Base-by-base conservation (phyloP, 2,113 vertebrate species). In the Engraulis encrasicolus region DNA sequence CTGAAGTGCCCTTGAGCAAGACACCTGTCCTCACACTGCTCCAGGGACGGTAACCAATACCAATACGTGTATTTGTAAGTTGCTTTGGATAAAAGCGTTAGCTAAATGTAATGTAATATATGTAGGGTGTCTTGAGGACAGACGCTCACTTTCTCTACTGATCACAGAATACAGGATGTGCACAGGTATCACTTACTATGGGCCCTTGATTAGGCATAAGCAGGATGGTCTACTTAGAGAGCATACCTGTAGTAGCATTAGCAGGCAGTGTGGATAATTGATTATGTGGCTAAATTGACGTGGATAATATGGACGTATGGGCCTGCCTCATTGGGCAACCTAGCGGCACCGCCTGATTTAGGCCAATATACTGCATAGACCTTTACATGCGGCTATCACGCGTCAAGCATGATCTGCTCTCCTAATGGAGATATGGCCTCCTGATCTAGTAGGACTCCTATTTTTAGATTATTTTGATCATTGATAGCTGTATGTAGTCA, bases 311-410 rank as follows among this genome's bases (percentile, higher is more conserved):
- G 66, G 66, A 3, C 66, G 15, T 74, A 74, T 15, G 27, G 66
- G 66, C 66, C 66, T 74, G 66, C 66, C 66, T 34, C 66, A 74
- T 74, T 74, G 66, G 17, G 66, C 66, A 74, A n/a, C n/a, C n/a
- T n/a, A 17, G 31, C 23, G 14, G 66, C 66, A 34, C 27, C 17
- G 66, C 11, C 31, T 74, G 66, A 74, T 74, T 74, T 74, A 74
- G 27, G 66, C 66, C 31, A 74, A 74, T 74, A 74, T 74, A 74
- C 31, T n/a, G n/a, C n/a, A n/a, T n/a, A n/a, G 66, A 34, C 66
- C 66, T 74, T 74, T 74, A 74, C 31, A 17, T 71, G 34, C 31
- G 66, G 66, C 66, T 34, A n/a, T 0, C 27, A 34, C 34, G 66
- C n/a, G n/a, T n/a, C 27, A 15, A 74, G 66, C 66, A 71, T 4